Conservation (phyloP, 2,797 vertebrate species). For the Odontamblyopus lacepedii region DNA sequence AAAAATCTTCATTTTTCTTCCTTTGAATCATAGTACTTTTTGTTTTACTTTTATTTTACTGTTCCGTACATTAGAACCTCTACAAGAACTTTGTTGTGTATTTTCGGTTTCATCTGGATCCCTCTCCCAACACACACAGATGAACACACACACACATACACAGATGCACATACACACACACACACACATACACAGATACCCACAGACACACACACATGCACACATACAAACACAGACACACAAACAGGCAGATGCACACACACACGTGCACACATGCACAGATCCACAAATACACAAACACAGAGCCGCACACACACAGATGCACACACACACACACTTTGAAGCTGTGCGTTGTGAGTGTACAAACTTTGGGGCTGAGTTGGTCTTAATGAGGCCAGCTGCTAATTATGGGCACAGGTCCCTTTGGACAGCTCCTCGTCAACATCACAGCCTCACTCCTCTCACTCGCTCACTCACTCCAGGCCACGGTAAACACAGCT, state of each 20-base stretch:
- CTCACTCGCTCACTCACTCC: conserved; percentile 38
- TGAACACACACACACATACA: not conserved
- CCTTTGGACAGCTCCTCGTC: conserved; percentile 74
- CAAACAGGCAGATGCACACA: not conserved
- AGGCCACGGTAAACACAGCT: conserved; percentile 26
- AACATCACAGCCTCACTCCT: conserved; percentile 15
- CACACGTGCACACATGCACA: not conserved
- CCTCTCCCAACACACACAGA: too few species aligned
- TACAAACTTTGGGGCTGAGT: conserved; percentile 69
- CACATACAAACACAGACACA: not conserved
- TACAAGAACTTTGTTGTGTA: too few species aligned
- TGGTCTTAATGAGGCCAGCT: conserved; percentile 77
- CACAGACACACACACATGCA: not conserved
- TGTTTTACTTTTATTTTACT: too few species aligned
- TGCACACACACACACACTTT: conserved; percentile 46
- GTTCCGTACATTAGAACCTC: too few species aligned
- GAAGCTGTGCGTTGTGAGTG: conserved; percentile 73
- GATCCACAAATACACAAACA: not conserved
- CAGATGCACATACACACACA: not conserved
- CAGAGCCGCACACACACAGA: too few species aligned
- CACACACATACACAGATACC: not conserved
- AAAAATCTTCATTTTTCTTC: too few species aligned
- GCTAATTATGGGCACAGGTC: conserved; percentile 79
- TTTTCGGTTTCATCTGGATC: too few species aligned
- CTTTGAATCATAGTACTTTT: too few species aligned